These are phyloP conservation scores for Leguminivora glycinivorella DNA, from an alignment of 1,140 invertebrate genomes.

Conservation along the genomic window DNA sequence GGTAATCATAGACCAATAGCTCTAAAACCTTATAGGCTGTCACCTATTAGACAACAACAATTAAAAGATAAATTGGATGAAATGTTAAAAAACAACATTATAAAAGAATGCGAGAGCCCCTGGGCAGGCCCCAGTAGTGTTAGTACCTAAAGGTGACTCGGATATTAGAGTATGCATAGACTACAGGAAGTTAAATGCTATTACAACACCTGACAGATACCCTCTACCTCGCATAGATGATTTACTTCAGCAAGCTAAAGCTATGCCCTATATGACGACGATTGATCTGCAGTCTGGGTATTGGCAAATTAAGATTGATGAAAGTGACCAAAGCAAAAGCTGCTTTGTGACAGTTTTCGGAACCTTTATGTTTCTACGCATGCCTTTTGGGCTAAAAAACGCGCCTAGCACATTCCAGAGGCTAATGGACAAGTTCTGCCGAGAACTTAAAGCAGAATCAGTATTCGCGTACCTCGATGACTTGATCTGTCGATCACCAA, in stretches of 20 bases:
- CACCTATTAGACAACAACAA: too few relatives aligned
- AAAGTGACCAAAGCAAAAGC: constrained; percentile 58
- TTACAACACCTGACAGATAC: constrained; percentile 55
- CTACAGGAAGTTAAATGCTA: constrained; percentile 59
- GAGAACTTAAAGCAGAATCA: constrained; percentile 31
- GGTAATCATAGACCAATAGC: not conserved
- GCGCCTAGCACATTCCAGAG: constrained; percentile 61
- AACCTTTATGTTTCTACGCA: constrained; percentile 45
- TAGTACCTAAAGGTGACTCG: constrained; percentile 69
- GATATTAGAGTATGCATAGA: constrained; percentile 48
- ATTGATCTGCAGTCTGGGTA: constrained; percentile 72
- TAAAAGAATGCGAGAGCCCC: constrained; percentile 58
- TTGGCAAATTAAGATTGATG: constrained; percentile 55
- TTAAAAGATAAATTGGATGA: constrained; percentile 30
- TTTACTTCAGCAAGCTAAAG: constrained; percentile 76
- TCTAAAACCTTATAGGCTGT: not conserved
- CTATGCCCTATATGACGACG: constrained; percentile 61
- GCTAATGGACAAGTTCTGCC: constrained; percentile 43
- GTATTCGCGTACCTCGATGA: constrained; percentile 61
- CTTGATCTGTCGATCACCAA: constrained; percentile 50
- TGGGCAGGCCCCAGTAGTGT: constrained; percentile 74
- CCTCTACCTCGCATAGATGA: too few relatives aligned
- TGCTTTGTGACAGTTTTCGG: constrained; percentile 58
- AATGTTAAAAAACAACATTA: constrained; percentile 51
- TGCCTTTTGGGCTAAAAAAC: constrained; percentile 55